Evolutionary conservation across 2,113 vertebrate species (phyloP).

Genomic region (Scolopax mira): DNA sequence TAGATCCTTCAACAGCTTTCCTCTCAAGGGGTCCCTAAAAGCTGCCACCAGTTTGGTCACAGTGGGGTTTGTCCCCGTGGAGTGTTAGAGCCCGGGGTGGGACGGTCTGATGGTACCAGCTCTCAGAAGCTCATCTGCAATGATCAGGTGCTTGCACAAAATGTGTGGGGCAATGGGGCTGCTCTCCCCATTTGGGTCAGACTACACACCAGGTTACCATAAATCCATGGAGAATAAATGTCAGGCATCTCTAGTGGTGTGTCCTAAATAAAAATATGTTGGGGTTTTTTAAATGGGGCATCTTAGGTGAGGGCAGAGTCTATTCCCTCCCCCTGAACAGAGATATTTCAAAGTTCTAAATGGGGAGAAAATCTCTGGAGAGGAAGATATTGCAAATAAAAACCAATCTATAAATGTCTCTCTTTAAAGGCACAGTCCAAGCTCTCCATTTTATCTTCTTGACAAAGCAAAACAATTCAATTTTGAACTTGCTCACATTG

Average conservation of each 20-base stretch:
- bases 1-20: not conserved
- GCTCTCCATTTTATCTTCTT: conserved; percentile 38
- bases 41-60: not conserved
- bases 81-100: not conserved
- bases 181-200: not conserved
- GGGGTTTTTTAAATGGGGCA: not conserved
- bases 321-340: not conserved
- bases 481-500: conserved; percentile 43
- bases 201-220: not conserved
- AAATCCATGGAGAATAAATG: not conserved
- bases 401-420: conserved; percentile 27
- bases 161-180: not conserved
- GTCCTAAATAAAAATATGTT: not conserved
- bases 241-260: not conserved
- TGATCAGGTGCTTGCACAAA: not conserved
- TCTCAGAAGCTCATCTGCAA: not conserved
- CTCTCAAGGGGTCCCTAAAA: not conserved
- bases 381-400: conserved; percentile 41
- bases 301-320: not conserved
- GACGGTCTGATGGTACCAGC: not conserved
- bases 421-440: conserved; percentile 7
- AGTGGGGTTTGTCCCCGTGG: not conserved
- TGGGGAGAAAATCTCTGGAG: not conserved
- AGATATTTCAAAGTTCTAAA: conserved; percentile 36
- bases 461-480: conserved; percentile 57